Evolutionary conservation across 2,797 vertebrate genomes (phyloP).

Genomic region (Zalophus californianus): DNA sequence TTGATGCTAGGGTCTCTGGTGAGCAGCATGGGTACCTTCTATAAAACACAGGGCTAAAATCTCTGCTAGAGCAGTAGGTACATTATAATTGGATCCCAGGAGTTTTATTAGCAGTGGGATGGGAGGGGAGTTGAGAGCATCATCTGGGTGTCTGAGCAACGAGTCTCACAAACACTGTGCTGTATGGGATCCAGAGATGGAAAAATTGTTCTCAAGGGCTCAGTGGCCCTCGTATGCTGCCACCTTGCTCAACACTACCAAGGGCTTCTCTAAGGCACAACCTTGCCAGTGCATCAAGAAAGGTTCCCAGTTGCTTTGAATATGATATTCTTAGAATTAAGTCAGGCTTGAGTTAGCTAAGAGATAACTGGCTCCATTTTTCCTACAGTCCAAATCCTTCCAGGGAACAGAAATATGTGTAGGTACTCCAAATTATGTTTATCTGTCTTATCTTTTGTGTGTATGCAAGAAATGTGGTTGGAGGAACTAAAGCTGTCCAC

Average conservation of each 20-base stretch:
- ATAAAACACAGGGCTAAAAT: conserved; percentile 45
- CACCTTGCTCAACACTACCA: background rate
- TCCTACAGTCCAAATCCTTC: background rate
- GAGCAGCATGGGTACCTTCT: background rate
- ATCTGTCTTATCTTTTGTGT: background rate
- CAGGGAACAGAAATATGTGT: background rate
- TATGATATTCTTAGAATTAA: conserved; percentile 24
- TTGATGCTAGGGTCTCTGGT: conserved; percentile 10
- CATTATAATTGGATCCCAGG: conserved; percentile 76
- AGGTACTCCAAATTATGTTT: background rate
- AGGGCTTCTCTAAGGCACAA: background rate
- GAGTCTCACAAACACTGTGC: conserved; percentile 43
- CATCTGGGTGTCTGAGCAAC: conserved; percentile 63
- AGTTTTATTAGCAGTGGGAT: conserved; percentile 64
- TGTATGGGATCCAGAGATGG: conserved; percentile 15
- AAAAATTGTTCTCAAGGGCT: conserved; percentile 52
- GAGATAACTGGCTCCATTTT: background rate
- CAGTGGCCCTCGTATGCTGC: background rate
- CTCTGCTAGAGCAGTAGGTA: conserved; percentile 24
- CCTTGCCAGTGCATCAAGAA: background rate
- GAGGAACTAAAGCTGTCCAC: background rate
- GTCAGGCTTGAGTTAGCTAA: background rate
- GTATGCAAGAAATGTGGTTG: background rate
- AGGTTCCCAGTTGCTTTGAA: conserved; percentile 22
- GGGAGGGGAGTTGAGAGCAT: background rate